These are phyloP conservation scores for Drosophila melanosoma DNA, from an alignment of 2,888 invertebrate genomes.

Conservation along the genomic window DNA sequence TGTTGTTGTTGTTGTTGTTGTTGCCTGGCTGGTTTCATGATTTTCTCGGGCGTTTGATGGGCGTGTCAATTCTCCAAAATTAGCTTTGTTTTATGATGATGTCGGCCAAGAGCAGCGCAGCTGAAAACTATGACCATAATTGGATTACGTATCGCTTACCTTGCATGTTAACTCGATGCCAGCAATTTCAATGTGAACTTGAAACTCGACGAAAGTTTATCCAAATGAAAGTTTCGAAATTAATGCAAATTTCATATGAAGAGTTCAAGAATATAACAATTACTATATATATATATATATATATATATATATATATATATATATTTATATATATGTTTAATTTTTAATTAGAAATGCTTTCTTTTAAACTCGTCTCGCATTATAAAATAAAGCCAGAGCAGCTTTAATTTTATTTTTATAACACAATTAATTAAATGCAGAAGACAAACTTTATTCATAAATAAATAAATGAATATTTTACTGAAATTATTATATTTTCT, in stretches of 20 bases:
- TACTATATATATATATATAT: not conserved
- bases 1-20: not conserved
- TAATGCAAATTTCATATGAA: not conserved
- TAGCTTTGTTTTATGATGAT: slow-evolving; percentile 36
- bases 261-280: no score
- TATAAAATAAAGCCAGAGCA: not conserved
- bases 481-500: not conserved
- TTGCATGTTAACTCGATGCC: slow-evolving; percentile 40
- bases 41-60: slow-evolving; percentile 18
- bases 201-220: not conserved
- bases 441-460: not conserved
- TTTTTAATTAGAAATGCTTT: not conserved
- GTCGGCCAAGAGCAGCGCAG: slow-evolving; percentile 47
- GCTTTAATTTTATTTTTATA: not conserved
- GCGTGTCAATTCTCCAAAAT: slow-evolving; percentile 40
- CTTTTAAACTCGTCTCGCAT: not conserved
- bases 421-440: not conserved
- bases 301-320: not conserved
- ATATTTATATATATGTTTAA: not conserved
- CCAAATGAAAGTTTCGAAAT: slow-evolving; percentile 1
- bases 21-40: slow-evolving; percentile 1
- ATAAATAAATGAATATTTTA: no score
- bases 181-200: slow-evolving; percentile 40
- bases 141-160: slow-evolving; percentile 42
- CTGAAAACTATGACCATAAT: slow-evolving; percentile 31